Conservation (phyloP, 1,140 invertebrate species). For the Panagrolaimus sp. region DNA sequence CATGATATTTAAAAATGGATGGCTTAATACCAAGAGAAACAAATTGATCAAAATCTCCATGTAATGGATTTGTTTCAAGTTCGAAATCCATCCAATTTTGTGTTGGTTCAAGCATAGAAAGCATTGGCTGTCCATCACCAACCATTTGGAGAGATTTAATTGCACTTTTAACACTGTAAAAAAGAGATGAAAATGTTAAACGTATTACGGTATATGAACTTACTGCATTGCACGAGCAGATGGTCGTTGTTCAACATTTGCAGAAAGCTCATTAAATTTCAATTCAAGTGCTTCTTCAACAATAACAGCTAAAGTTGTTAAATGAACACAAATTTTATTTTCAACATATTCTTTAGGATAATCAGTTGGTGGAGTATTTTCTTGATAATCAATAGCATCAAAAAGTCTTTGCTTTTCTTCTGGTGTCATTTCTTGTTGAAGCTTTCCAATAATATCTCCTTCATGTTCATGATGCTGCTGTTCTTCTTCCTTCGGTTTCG, state of each 20-base stretch:
- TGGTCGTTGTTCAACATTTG: conserved; percentile 70
- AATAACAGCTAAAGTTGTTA: conserved; percentile 38
- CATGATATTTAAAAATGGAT: conserved; percentile 53
- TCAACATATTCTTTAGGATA: conserved; percentile 58
- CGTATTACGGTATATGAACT: conserved; percentile 23
- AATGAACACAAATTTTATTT: conserved; percentile 44
- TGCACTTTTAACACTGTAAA: conserved; percentile 58
- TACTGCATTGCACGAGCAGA: conserved; percentile 68
- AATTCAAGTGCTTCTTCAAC: conserved; percentile 58
- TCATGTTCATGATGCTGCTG: conserved; percentile 20
- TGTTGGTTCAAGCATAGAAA: conserved; percentile 58
- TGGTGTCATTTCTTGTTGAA: conserved; percentile 67
- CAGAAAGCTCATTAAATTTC: conserved; percentile 65
- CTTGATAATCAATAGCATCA: conserved; percentile 85
- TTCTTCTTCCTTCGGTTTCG: conserved; percentile 39
- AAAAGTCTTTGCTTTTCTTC: conserved; percentile 88
- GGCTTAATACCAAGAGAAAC: conserved; percentile 60
- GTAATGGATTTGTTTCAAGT: conserved; percentile 66
- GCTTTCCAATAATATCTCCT: conserved; percentile 35
- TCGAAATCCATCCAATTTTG: conserved; percentile 78
- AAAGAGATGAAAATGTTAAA: background rate
- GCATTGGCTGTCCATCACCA: conserved; percentile 47
- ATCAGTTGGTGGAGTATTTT: conserved; percentile 58
- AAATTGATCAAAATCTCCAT: conserved; percentile 73
- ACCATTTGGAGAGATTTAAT: conserved; percentile 59